These are phyloP conservation scores for Ladona fulva DNA, from an alignment of 1,140 invertebrate genomes.

Conservation along the genomic window DNA sequence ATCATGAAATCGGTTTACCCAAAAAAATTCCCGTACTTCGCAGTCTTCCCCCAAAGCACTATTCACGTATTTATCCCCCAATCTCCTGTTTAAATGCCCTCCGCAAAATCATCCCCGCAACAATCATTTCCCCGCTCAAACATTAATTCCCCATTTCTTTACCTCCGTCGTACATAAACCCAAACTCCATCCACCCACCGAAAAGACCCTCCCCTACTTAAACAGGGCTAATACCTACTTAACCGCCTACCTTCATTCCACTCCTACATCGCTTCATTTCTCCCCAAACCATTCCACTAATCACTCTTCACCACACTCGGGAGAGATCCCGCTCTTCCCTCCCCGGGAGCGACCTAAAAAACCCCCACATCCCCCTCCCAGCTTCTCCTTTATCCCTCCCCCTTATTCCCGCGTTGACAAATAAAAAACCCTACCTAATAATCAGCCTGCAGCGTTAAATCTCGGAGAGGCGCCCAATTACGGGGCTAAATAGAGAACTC, in stretches of 20 bases:
- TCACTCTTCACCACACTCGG: background rate
- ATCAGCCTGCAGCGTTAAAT: background rate
- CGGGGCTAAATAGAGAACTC: constrained; percentile 3
- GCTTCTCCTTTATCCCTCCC: background rate
- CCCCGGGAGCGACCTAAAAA: background rate
- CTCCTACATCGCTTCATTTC: background rate
- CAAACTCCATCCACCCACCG: background rate
- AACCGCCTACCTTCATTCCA: background rate
- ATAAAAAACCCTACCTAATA: constrained; percentile 10
- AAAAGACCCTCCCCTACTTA: background rate
- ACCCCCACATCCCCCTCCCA: background rate
- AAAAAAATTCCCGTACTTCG: too few species aligned
- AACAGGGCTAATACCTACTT: background rate
- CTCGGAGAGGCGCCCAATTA: background rate
- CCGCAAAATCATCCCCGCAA: too few species aligned
- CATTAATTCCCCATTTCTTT: too few species aligned
- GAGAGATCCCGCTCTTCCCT: background rate
- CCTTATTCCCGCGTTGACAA: background rate
- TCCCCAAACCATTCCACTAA: background rate
- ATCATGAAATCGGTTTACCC: too few species aligned
- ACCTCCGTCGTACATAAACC: background rate
- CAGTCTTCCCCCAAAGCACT: too few species aligned
- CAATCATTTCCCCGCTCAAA: too few species aligned
- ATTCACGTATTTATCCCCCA: too few species aligned
- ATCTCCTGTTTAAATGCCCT: too few species aligned